Evolutionary conservation across 1,140 invertebrate genomes (phyloP).

Genomic region (Halictus rubicundus): DNA sequence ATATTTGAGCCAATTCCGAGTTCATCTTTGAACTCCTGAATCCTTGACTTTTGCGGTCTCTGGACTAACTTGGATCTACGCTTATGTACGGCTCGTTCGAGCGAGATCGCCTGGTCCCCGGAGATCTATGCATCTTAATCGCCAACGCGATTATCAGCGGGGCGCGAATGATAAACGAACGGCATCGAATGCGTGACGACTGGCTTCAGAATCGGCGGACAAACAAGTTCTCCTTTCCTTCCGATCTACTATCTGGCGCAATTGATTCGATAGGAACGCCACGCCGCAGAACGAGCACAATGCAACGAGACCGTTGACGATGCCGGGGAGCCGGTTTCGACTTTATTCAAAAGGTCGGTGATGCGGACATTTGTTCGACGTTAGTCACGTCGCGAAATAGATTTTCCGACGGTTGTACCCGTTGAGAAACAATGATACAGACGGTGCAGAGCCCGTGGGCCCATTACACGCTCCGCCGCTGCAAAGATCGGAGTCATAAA

Average conservation of each 20-base stretch:
- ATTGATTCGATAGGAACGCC: background rate
- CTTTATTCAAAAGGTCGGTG: background rate
- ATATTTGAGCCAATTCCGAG: no score
- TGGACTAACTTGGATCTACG: no score
- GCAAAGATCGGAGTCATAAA: conserved; percentile 33
- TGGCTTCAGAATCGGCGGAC: background rate
- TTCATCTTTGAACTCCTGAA: no score
- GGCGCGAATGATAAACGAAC: background rate
- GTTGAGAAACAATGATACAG: background rate
- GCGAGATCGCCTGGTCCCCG: no score
- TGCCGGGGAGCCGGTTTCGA: background rate
- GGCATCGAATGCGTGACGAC: background rate
- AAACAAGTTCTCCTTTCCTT: background rate
- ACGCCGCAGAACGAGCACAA: background rate
- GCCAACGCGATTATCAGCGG: background rate
- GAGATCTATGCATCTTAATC: background rate
- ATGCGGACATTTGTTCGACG: background rate
- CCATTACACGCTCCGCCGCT: background rate
- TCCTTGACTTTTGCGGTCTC: no score
- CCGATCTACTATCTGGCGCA: background rate
- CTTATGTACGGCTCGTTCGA: no score
- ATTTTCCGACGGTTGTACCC: background rate
- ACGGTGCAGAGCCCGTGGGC: background rate
- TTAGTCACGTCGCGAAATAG: background rate
- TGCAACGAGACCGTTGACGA: background rate